Conservation (phyloP, 2,113 vertebrate species). For the Phoenicopterus ruber region DNA sequence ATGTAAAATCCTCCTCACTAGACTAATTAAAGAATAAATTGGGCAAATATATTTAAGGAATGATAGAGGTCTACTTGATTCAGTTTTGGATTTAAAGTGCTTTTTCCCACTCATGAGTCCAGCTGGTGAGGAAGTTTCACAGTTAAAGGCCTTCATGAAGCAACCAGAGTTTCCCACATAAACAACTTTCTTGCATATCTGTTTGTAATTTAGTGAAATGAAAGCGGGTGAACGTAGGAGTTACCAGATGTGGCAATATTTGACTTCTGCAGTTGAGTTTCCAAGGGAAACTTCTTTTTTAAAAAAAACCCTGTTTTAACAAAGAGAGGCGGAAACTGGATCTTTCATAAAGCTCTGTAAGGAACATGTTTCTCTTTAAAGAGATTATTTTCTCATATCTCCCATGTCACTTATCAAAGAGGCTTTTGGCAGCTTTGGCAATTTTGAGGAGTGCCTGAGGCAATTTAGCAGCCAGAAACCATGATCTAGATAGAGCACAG, state of each 20-base stretch:
- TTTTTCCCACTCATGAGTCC: neutral
- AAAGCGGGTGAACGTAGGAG: fast-evolving
- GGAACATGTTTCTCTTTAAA: neutral
- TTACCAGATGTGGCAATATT: neutral
- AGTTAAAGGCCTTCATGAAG: neutral
- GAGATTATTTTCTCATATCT: neutral
- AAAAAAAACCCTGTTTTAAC: neutral
- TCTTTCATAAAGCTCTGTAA: neutral
- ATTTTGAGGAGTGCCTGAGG: constrained; percentile 16
- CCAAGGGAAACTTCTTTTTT: neutral
- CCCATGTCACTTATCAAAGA: neutral
- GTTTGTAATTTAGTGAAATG: neutral
- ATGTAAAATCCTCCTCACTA: neutral
- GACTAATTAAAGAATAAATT: neutral
- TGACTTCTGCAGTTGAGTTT: neutral
- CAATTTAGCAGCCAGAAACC: neutral
- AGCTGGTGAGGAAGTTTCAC: neutral
- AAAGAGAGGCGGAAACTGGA: neutral
- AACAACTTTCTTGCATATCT: neutral
- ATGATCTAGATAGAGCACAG: neutral
- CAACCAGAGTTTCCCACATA: neutral
- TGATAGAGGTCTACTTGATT: neutral
- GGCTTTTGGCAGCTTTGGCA: constrained; percentile 7
- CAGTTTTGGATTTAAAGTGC: neutral
- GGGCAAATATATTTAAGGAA: neutral